Conservation (phyloP, 2,888 invertebrate genomes). For the Ichneumoninae sp. region DNA sequence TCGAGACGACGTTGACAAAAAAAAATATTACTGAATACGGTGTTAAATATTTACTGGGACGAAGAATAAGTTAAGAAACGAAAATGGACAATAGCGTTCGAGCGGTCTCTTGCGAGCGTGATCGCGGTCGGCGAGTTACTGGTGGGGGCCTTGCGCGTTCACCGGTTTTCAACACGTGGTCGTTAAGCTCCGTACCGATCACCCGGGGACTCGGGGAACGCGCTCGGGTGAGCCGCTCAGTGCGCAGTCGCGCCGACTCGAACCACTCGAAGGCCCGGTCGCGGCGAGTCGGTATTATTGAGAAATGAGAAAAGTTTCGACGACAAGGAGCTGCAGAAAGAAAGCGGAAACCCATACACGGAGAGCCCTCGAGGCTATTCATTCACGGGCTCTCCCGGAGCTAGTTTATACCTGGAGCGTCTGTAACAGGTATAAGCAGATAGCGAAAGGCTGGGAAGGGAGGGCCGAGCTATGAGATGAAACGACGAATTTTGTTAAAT, state of each 20-base stretch:
- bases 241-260: constrained; percentile 67
- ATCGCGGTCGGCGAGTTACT: constrained; percentile 63
- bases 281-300: constrained; percentile 14
- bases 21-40: background rate
- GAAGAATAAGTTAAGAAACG: constrained; percentile 19
- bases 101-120: constrained; percentile 39
- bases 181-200: constrained; percentile 36
- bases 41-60: background rate
- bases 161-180: constrained; percentile 73
- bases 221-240: constrained; percentile 7
- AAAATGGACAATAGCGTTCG: constrained; percentile 26
- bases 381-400: constrained; percentile 32
- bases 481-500: constrained; percentile 21
- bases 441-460: background rate
- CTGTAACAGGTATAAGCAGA: constrained; percentile 31
- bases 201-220: constrained; percentile 16
- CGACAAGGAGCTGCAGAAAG: constrained; percentile 18
- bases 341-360: constrained; percentile 10
- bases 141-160: constrained; percentile 64
- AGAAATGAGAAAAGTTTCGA: constrained; percentile 8
- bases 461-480: background rate
- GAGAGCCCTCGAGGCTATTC: constrained; percentile 31
- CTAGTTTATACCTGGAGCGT: constrained; percentile 26
- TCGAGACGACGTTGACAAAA: background rate
- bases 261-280: constrained; percentile 34